Evolutionary conservation across 2,797 vertebrate genomes (phyloP), one percentile per base, ranked within the genome.

Genomic region (Enteromius paludinosus): DNA sequence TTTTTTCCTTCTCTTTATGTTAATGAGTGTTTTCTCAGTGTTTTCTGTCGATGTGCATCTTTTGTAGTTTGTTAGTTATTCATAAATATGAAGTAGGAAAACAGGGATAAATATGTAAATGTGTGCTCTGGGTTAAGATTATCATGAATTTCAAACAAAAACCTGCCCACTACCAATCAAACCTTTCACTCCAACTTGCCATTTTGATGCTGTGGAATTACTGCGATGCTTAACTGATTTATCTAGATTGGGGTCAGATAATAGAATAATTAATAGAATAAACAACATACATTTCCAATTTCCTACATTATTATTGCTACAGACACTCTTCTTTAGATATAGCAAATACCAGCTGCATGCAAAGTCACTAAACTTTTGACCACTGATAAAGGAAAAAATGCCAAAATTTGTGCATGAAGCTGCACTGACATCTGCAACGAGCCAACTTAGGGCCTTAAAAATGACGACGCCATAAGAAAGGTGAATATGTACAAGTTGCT

Each of bases 81-180:
- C 10, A 52, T 52, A 35, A 84, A 54, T 73, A 56, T 85, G 65
- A 86, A 35, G 62, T 84, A 74, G 80, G 73, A 77, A 59, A 72
- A 33, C 54, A 43, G 38, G 28, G 38, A 78, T 73, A 69, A 84
- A 78, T 79, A 82, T 79, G 83, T 66, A 79, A 84, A 84, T 83
- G 54, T 49, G 28, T 66, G 45, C 61, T 20, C 25, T 65, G 61
- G 41, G 15, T 71, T 52, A 84, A 85, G 75, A 86, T 79, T 35
- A n/a, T 61, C 23, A 66, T 64, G 45, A 84, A 79, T 87, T 73
- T 74, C 49, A 78, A 84, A 83, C 72, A 68, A 77, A 77, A 12
- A 28, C 25, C 23, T 28, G 25, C 5, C 12, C 25, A 15, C 62
- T 72, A 49, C 28, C 77, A 78, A 35, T 72, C 59, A 47, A 47